Evolutionary conservation across 2,113 vertebrate genomes (phyloP).

Genomic region (Pangasianodon hypophthalmus): DNA sequence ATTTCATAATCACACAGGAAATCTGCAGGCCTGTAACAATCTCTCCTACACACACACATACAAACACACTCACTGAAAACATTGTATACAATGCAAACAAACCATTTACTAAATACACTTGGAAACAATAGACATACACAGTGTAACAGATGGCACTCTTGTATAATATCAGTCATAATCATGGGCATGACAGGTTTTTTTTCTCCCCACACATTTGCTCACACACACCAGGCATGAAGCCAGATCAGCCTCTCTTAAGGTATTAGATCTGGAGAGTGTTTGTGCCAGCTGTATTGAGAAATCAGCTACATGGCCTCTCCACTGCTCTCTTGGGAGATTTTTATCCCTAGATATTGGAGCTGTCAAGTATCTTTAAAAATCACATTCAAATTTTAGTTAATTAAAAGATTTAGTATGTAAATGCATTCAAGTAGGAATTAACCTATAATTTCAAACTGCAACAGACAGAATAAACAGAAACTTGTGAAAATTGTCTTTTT

Average conservation of each 20-base stretch:
- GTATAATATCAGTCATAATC: not conserved
- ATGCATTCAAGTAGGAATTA: not conserved
- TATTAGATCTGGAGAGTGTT: constrained; percentile 59
- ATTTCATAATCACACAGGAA: constrained; percentile 74
- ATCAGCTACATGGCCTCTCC: not conserved
- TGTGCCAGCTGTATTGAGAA: constrained; percentile 3
- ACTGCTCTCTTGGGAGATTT: not conserved
- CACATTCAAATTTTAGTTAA: not conserved
- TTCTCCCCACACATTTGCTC: not conserved
- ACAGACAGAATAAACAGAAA: not conserved
- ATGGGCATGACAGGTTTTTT: not conserved
- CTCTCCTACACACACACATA: not conserved
- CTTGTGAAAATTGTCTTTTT: not conserved
- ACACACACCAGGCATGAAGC: constrained; percentile 50
- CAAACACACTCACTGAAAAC: not conserved
- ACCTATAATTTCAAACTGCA: not conserved
- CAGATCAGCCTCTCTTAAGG: constrained; percentile 60
- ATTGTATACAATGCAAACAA: constrained; percentile 2
- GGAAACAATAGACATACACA: not conserved
- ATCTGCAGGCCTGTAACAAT: constrained; percentile 57
- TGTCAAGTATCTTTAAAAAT: not conserved
- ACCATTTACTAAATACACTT: constrained; percentile 5
- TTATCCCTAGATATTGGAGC: not conserved
- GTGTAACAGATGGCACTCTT: not conserved
- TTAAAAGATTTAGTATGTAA: not conserved